Conservation (phyloP, 1,140 invertebrate genomes). For the Diploscapter pachys region DNA sequence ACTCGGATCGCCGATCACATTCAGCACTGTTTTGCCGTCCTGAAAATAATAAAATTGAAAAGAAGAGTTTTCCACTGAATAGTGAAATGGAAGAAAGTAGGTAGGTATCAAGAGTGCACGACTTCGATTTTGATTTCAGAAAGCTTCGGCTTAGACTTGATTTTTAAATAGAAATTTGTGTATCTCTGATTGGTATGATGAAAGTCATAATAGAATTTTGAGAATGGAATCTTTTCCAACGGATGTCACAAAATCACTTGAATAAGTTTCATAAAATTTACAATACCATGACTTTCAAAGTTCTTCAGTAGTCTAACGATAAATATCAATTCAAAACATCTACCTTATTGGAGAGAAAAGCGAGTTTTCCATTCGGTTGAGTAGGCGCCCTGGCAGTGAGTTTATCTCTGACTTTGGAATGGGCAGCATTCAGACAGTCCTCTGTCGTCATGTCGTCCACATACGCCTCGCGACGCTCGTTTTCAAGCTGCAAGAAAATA, state of each 20-base stretch:
- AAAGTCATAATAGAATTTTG: too few relatives aligned
- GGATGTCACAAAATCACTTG: too few relatives aligned
- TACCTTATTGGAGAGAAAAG: slow-evolving; percentile 24
- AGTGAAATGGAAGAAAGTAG: too few relatives aligned
- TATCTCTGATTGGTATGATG: too few relatives aligned
- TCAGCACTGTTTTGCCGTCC: slow-evolving; percentile 25
- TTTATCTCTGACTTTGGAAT: slow-evolving; percentile 16
- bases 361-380: background rate
- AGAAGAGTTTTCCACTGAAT: too few relatives aligned
- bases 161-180: too few relatives aligned
- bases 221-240: too few relatives aligned
- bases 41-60: background rate
- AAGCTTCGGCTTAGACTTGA: too few relatives aligned
- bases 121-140: too few relatives aligned
- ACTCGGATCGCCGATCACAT: slow-evolving; percentile 20
- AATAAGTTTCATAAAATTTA: too few relatives aligned
- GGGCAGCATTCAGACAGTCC: slow-evolving; percentile 21
- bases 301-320: background rate
- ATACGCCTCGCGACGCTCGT: background rate
- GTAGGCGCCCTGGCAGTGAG: slow-evolving; percentile 17
- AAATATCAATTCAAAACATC: background rate
- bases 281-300: too few relatives aligned
- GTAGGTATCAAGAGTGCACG: too few relatives aligned
- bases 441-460: slow-evolving; percentile 23
- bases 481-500: background rate